A percentile compares a stretch with the other conserved stretches of the same genome.
phyloP scores from a whole-genome alignment of 2,888 invertebrate species.

The Dioctria rufipes region DNA sequence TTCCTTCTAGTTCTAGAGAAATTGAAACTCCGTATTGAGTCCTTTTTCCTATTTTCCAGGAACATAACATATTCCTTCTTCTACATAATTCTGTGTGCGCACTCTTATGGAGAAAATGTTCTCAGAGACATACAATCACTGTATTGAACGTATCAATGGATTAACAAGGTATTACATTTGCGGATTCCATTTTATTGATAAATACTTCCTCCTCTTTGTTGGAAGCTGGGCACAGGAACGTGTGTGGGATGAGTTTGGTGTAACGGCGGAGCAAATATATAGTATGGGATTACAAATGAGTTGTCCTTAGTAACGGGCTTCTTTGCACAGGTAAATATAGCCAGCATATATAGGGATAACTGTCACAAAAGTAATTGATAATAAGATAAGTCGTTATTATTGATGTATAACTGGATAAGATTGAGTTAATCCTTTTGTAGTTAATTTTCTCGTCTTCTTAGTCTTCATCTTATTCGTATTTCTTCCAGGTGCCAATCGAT shows the following conservation, averaged over 20 bases:
- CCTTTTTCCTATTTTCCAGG: constrained; percentile 27
- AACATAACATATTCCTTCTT: constrained; percentile 1
- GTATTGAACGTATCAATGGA: constrained; percentile 46
- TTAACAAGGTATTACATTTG: constrained; percentile 51
- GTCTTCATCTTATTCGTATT: no score
- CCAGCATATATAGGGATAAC: not conserved
- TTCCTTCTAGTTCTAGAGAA: constrained; percentile 38
- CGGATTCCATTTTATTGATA: constrained; percentile 48
- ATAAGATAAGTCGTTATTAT: not conserved
- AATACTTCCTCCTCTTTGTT: constrained; percentile 39
- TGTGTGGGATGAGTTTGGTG: no score
- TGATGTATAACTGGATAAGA: not conserved
- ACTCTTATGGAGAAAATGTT: constrained; percentile 36
- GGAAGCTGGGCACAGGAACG: not conserved
- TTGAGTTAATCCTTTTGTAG: no score
- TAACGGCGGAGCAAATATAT: no score
- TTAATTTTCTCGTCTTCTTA: no score
- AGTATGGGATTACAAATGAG: no score
- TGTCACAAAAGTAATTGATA: not conserved
- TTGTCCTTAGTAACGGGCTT: no score
- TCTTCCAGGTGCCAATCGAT: no score
- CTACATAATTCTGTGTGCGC: constrained; percentile 28
- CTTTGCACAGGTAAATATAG: no score
- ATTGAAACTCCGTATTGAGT: constrained; percentile 31
- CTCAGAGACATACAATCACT: constrained; percentile 27